Conservation (phyloP, 1,140 invertebrate species). For the Arion vulgaris region DNA sequence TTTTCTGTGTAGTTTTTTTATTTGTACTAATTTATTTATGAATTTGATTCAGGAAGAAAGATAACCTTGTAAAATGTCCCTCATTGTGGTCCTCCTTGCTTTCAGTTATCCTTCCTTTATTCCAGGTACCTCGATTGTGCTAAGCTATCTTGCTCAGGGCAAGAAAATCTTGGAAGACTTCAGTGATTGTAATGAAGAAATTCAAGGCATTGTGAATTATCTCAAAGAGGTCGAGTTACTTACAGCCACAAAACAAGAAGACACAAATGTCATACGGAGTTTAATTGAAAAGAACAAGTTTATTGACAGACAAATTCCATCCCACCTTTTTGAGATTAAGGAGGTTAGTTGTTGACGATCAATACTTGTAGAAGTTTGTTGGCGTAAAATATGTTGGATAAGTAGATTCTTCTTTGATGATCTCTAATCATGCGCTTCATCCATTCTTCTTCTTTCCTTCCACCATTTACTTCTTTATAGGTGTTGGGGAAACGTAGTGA, state of each 20-base stretch:
- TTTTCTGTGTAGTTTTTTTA: no score
- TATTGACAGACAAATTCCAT: slow-evolving; percentile 79
- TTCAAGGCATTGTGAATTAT: slow-evolving; percentile 75
- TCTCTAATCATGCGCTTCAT: no score
- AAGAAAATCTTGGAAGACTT: slow-evolving; percentile 74
- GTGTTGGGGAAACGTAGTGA: no score
- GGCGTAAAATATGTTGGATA: no score
- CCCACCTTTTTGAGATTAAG: slow-evolving; percentile 73
- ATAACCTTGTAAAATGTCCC: no score
- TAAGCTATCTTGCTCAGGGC: slow-evolving; percentile 68
- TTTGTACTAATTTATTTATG: no score
- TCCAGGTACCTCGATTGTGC: slow-evolving; percentile 74
- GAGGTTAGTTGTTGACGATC: not conserved
- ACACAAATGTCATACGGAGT: slow-evolving; percentile 70
- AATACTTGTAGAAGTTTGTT: no score
- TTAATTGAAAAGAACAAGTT: slow-evolving; percentile 75
- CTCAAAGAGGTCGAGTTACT: slow-evolving; percentile 77
- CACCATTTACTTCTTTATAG: no score
- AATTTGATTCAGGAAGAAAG: no score
- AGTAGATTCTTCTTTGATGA: no score
- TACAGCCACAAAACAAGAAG: slow-evolving; percentile 76
- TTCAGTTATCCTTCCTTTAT: slow-evolving; percentile 48
- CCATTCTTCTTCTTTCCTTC: no score
- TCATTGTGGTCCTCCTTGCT: no score
- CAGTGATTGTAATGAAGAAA: slow-evolving; percentile 66